Conservation (phyloP, 1,140 invertebrate genomes). For the Lepidotrigona ventralis region DNA sequence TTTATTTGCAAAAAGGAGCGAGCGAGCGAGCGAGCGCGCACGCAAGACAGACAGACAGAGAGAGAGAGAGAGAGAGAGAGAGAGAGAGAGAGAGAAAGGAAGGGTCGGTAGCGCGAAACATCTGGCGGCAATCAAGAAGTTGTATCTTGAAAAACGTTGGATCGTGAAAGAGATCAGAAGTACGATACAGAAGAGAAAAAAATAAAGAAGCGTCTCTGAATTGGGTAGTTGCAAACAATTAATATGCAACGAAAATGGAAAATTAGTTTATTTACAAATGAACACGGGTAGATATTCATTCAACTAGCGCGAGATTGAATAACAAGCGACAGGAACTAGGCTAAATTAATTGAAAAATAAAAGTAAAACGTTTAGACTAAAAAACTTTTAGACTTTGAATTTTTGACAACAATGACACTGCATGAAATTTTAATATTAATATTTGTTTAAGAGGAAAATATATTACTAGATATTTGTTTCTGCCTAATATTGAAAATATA, state of each 20-base stretch:
- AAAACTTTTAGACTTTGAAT: too few relatives aligned
- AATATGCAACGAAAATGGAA: conserved; percentile 15
- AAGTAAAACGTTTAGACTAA: too few relatives aligned
- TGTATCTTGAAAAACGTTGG: conserved; percentile 62
- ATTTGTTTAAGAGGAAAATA: too few relatives aligned
- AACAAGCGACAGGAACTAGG: neutral
- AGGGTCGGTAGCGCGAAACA: conserved; percentile 63
- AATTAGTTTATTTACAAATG: conserved; percentile 15
- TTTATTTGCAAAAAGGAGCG: conserved; percentile 56
- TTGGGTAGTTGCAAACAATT: conserved; percentile 50
- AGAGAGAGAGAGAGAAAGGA: neutral
- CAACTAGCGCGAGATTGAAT: neutral
- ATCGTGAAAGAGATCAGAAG: conserved; percentile 57
- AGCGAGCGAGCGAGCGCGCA: conserved; percentile 4
- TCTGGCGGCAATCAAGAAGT: conserved; percentile 68
- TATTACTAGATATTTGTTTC: too few relatives aligned
- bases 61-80: too few relatives aligned
- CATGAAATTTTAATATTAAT: too few relatives aligned
- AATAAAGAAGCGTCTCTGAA: conserved; percentile 55
- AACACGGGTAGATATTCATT: neutral
- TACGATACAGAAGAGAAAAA: conserved; percentile 27
- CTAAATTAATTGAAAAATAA: neutral
- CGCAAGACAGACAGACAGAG: too few relatives aligned
- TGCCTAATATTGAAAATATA: too few relatives aligned
- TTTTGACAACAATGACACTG: too few relatives aligned